These are phyloP conservation scores for Lichenostomus cassidix DNA, from an alignment of 2,113 vertebrate species.

Conservation along the genomic window DNA sequence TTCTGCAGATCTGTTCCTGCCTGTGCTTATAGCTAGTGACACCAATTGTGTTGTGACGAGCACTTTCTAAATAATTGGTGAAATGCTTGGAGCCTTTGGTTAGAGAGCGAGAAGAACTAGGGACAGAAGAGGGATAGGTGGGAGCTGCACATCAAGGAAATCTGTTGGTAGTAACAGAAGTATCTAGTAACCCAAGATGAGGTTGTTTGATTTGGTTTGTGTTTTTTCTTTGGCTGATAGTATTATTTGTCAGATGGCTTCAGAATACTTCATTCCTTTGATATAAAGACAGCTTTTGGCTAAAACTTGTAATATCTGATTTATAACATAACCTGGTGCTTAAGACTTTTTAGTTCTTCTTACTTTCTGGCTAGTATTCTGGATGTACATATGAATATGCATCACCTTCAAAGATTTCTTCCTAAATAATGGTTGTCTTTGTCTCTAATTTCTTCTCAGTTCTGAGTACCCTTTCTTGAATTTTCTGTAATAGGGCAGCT, in stretches of 20 bases:
- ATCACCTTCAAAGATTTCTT: neutral
- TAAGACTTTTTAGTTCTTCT: neutral
- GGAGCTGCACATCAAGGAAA: neutral
- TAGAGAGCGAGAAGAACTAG: neutral
- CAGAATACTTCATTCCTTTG: neutral
- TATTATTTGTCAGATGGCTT: neutral
- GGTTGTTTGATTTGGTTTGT: neutral
- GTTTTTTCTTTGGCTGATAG: neutral
- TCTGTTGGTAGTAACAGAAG: neutral
- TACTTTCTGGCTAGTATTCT: neutral
- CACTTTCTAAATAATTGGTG: neutral
- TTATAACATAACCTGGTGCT: neutral
- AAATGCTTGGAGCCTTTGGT: neutral
- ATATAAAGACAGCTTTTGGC: neutral
- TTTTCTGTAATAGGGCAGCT: neutral
- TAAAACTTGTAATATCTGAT: neutral
- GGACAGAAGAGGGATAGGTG: neutral
- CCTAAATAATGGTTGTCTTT: neutral
- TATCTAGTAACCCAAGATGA: neutral
- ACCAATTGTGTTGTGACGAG: neutral
- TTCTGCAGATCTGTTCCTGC: neutral
- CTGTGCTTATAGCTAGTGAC: neutral
- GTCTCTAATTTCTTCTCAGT: neutral
- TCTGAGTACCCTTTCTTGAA: neutral
- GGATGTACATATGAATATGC: neutral